phyloP scores from a whole-genome alignment of 64 coral and sea anemone genomes.

The Platygyra sinensis region DNA sequence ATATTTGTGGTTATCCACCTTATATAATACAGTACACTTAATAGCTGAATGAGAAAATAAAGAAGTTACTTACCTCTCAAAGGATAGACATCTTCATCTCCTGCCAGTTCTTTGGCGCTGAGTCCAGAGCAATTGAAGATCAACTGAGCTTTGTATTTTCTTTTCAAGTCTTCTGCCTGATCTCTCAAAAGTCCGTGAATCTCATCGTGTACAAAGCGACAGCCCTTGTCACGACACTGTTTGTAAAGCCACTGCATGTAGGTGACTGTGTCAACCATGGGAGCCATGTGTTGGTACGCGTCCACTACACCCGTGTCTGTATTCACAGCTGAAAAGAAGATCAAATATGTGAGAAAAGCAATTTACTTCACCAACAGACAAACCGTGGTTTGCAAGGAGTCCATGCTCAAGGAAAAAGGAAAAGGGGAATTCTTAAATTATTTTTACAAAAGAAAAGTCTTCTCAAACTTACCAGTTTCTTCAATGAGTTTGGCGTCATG shows the following conservation, averaged over 20 bases:
- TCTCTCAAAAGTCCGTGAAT: slow-evolving; percentile 53
- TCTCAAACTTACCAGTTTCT: slow-evolving; percentile 24
- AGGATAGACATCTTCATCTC: slow-evolving; percentile 43
- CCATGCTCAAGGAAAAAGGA: not conserved
- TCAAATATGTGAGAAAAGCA: not conserved
- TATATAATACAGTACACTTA: no score
- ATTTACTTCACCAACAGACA: not conserved
- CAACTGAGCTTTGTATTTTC: slow-evolving; percentile 29
- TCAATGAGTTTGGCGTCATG: slow-evolving; percentile 34
- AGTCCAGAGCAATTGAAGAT: slow-evolving; percentile 52
- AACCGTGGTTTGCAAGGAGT: not conserved
- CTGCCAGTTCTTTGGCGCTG: slow-evolving; percentile 43
- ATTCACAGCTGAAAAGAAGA: not conserved
- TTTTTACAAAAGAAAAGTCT: not conserved
- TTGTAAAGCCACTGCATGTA: slow-evolving; percentile 74
- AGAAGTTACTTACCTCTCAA: slow-evolving; percentile 31
- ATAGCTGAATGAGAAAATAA: not conserved
- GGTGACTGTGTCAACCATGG: slow-evolving; percentile 52
- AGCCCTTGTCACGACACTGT: slow-evolving; percentile 51
- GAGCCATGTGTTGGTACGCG: slow-evolving; percentile 54
- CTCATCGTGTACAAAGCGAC: slow-evolving; percentile 39
- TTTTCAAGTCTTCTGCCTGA: slow-evolving; percentile 40
- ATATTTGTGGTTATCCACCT: no score
- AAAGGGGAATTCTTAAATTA: not conserved
- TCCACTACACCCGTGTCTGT: slow-evolving; percentile 49